phyloP scores from a whole-genome alignment of 2,113 vertebrate species.

The Tachysurus vachellii region DNA sequence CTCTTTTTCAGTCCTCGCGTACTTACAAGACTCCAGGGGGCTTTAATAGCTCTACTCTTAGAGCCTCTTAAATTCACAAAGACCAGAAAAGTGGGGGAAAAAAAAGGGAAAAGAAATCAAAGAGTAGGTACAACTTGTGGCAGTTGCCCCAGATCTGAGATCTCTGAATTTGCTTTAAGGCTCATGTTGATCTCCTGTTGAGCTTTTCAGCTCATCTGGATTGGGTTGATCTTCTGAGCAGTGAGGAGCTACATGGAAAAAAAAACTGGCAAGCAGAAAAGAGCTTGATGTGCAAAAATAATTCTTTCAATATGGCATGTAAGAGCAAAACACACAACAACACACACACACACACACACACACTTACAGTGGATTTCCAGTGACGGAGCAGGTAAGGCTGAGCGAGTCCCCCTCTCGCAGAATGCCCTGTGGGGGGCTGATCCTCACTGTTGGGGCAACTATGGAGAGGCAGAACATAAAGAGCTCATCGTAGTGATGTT shows the following conservation, averaged over 20 bases:
- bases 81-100: neutral
- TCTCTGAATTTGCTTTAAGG: slow-evolving; percentile 14
- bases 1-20: neutral
- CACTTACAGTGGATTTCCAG: slow-evolving; percentile 87
- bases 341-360: neutral
- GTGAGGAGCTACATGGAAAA: neutral
- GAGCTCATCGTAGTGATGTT: neutral
- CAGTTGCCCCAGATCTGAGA: slow-evolving; percentile 5
- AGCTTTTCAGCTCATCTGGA: slow-evolving; percentile 14
- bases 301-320: neutral
- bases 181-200: slow-evolving; percentile 18
- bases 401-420: slow-evolving; percentile 87
- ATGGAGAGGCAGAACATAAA: slow-evolving; percentile 49
- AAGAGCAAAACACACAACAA: neutral
- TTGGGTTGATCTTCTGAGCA: slow-evolving; percentile 31
- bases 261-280: slow-evolving; percentile 25
- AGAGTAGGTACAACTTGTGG: neutral
- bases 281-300: neutral
- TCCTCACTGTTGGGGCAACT: slow-evolving; percentile 86
- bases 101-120: neutral
- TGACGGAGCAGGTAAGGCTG: slow-evolving; percentile 80
- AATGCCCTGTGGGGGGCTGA: slow-evolving; percentile 80
- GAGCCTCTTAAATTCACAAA: slow-evolving; percentile 24
- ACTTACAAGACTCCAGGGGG: slow-evolving; percentile 41
- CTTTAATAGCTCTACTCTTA: slow-evolving; percentile 44